phyloP scores from a whole-genome alignment of 1,140 invertebrate species.

The Drosophila kohkoa region DNA sequence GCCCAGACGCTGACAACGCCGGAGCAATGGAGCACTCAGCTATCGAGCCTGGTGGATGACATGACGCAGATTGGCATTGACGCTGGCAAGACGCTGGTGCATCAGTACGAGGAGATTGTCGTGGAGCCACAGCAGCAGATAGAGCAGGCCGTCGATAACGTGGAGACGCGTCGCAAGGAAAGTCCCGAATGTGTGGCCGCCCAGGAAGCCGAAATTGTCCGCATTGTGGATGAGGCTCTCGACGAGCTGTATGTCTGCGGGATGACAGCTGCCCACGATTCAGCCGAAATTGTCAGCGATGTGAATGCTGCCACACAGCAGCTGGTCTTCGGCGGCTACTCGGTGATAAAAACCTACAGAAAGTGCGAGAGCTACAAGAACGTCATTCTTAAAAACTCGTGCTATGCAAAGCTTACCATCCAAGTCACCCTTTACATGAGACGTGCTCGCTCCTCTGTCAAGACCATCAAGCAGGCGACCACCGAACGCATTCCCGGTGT shows the following conservation, averaged over 20 bases:
- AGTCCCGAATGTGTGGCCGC: constrained; percentile 65
- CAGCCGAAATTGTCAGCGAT: constrained; percentile 61
- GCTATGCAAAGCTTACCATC: constrained; percentile 58
- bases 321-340: constrained; percentile 67
- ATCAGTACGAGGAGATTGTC: constrained; percentile 72
- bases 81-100: constrained; percentile 49
- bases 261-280: constrained; percentile 43
- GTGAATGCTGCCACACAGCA: constrained; percentile 70
- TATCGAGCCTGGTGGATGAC: constrained; percentile 52
- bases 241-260: constrained; percentile 60
- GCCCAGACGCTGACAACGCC: constrained; percentile 40
- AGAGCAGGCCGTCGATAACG: constrained; percentile 56
- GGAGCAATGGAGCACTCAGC: constrained; percentile 45
- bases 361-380: constrained; percentile 66
- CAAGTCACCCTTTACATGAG: constrained; percentile 60
- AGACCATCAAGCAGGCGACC: constrained; percentile 63
- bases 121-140: constrained; percentile 72
- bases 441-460: constrained; percentile 62
- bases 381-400: constrained; percentile 40
- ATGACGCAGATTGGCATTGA: constrained; percentile 55
- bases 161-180: constrained; percentile 62
- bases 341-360: constrained; percentile 46
- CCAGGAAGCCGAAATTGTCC: constrained; percentile 54
- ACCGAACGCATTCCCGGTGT: constrained; percentile 66
- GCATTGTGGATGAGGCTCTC: constrained; percentile 59